Evolutionary conservation across 1,140 invertebrate genomes (phyloP), one percentile per base, ranked within the genome.

Genomic region (Calliopsis andreniformis): DNA sequence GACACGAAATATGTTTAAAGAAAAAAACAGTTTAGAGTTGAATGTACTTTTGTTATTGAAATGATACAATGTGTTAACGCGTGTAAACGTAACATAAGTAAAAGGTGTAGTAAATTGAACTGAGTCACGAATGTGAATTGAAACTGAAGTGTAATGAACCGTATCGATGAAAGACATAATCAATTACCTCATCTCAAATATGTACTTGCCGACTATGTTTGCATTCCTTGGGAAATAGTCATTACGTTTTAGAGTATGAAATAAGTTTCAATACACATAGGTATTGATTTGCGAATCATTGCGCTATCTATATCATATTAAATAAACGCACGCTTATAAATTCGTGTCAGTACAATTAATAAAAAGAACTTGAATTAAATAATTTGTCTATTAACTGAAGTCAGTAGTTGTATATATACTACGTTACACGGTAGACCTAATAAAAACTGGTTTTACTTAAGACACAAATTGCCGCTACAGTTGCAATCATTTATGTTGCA

Each of bases 171-270:
- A 7, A 53, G 18, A 30, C 20, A 51, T 12, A 10, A 25, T 53
- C 58, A 7, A 42, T 51, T 39, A 16, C 20, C 10, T 43, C 30
- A n/a, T n/a, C n/a, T n/a, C n/a, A 45, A 47, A 5, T 45, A 3
- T 62, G n/a, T n/a, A n/a, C n/a, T 51, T 62, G 18, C 16, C 3
- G 23, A 16, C 8, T 62, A 49, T 23, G n/a, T 53, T 53, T 20
- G 42, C 32, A 4, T 61, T 42, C 32, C 10, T 62, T 51, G 25
- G 25, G 69, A 53, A 69, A 62, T 20, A 14, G 12, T 20, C 35
- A 28, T 2, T 10, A 59, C 18, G 7, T 28, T 43, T n/a, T 16
- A n/a, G 8, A 45, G 8, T 45, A 45, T n/a, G n/a, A 6, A 39
- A 58, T 8, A 58, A 58, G 1, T 5, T 10, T 58, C n/a, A 30